Conservation (phyloP, 2,888 invertebrate species). For the Sminthurinus aureus region DNA sequence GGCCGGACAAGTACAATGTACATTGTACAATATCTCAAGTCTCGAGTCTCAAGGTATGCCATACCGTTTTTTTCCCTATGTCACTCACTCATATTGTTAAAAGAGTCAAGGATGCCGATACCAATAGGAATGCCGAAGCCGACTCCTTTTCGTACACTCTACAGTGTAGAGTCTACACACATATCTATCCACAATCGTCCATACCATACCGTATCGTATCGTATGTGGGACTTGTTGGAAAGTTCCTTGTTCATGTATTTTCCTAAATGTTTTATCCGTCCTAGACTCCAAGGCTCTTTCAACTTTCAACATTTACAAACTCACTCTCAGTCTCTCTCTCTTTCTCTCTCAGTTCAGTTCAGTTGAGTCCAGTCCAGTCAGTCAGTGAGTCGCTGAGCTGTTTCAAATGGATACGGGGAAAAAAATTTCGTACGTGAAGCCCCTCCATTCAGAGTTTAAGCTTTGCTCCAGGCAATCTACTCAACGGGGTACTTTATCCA, state of each 20-base stretch:
- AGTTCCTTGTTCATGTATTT: conserved; percentile 23
- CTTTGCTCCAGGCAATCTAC: conserved; percentile 49
- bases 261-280: conserved; percentile 19
- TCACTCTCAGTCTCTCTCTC: conserved; percentile 15
- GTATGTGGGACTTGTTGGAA: too few species aligned
- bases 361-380: too few species aligned
- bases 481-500: conserved; percentile 50
- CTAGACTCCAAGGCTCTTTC: conserved; percentile 27
- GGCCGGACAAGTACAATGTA: too few species aligned
- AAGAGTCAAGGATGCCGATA: conserved; percentile 20
- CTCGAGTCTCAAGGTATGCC: too few species aligned
- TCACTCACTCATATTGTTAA: conserved; percentile 17
- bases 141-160: background rate
- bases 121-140: too few species aligned
- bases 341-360: too few species aligned
- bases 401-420: background rate
- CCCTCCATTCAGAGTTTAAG: conserved; percentile 51
- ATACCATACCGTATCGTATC: background rate
- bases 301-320: conserved; percentile 6
- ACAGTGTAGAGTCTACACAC: background rate
- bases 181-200: background rate
- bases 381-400: too few species aligned
- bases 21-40: too few species aligned
- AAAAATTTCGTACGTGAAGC: conserved; percentile 37
- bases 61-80: background rate